Evolutionary conservation across 2,888 invertebrate species (phyloP).

Genomic region (Willowsia nigromaculata): DNA sequence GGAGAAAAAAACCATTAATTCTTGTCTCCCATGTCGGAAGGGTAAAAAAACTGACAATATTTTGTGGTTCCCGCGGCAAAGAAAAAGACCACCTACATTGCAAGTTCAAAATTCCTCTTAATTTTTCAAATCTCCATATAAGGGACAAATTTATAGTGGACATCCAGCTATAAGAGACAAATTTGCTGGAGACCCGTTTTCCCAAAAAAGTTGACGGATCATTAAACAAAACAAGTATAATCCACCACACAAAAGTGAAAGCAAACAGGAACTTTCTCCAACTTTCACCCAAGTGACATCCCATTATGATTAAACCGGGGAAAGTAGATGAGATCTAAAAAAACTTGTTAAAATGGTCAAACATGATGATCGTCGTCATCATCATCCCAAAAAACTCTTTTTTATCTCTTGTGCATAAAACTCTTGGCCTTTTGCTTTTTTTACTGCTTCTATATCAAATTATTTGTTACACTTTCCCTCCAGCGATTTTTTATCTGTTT

Average conservation of each 20-base stretch:
- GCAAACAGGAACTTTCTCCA: slow-evolving; percentile 58
- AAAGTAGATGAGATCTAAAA: too few species aligned
- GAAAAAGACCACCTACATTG: neutral
- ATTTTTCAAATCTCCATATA: too few species aligned
- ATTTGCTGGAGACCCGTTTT: too few species aligned
- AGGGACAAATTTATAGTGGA: too few species aligned
- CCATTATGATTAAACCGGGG: slow-evolving; percentile 48
- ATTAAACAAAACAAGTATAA: too few species aligned
- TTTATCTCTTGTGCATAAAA: neutral
- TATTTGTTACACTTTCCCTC: too few species aligned
- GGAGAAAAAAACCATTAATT: neutral
- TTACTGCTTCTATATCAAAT: neutral
- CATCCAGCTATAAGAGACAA: too few species aligned
- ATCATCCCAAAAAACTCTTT: neutral
- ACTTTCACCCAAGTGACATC: slow-evolving; percentile 61
- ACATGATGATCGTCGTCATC: slow-evolving; percentile 56
- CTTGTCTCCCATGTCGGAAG: neutral
- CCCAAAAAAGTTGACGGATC: too few species aligned
- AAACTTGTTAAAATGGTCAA: slow-evolving; percentile 67
- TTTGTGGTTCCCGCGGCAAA: neutral
- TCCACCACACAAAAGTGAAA: slow-evolving; percentile 42
- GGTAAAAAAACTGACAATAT: neutral
- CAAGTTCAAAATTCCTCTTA: too few species aligned
- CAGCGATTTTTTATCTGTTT: too few species aligned
- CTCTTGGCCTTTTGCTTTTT: slow-evolving; percentile 1